phyloP scores from a whole-genome alignment of 2,113 vertebrate genomes.

The Hippolais icterina region DNA sequence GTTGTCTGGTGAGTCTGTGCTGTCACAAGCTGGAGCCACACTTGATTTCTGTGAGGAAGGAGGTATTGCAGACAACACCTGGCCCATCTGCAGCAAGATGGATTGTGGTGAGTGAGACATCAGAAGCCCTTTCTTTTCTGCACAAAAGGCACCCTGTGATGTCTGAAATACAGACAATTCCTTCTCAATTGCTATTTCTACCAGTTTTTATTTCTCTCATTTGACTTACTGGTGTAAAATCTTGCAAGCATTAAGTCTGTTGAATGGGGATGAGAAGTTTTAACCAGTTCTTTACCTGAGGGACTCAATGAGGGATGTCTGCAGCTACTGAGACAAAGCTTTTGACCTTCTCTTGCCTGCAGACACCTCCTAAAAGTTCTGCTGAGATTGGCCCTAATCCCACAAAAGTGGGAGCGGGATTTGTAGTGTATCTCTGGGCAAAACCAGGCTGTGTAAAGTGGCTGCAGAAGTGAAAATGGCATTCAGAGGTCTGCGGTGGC shows the following conservation, averaged over 20 bases:
- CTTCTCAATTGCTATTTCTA: not conserved
- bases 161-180: not conserved
- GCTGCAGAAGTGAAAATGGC: not conserved
- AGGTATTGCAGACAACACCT: not conserved
- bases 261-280: not conserved
- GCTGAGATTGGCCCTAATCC: not conserved
- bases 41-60: not conserved
- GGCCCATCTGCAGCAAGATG: not conserved
- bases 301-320: not conserved
- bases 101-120: not conserved
- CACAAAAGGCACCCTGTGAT: not conserved
- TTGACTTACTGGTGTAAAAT: not conserved
- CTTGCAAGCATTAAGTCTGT: not conserved
- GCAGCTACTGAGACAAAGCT: not conserved
- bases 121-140: slow-evolving; percentile 14
- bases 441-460: not conserved
- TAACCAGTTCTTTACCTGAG: not conserved
- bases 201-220: not conserved
- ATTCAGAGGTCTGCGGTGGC: not conserved
- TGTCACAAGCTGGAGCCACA: not conserved
- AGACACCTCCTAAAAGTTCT: not conserved
- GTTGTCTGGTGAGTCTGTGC: not conserved
- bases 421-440: not conserved
- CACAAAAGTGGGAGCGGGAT: not conserved
- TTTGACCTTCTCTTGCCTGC: not conserved